Base-by-base conservation (phyloP, 1,140 invertebrate species). In the Bombus confusus region DNA sequence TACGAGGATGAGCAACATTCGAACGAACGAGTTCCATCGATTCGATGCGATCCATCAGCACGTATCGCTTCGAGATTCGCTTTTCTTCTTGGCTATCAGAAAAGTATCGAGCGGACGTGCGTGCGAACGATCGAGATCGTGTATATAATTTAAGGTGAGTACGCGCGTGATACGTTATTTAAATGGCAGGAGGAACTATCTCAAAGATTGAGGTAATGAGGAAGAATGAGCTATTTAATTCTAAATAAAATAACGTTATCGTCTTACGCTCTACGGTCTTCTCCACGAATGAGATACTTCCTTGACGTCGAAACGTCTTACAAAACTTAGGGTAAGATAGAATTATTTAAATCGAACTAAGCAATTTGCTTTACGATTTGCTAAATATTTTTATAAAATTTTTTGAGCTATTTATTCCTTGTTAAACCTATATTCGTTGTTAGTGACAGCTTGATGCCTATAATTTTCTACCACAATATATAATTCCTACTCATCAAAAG, bases 121-220 rank as follows among this genome's bases (percentile, higher is more conserved):
- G 3, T 22, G 78, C 10, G n/a, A 73, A 57, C 77, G 78, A 80
- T 66, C 78, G 71, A 52, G 69, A 81, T 62, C 64, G 41, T 52
- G 69, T 69, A 22, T 47, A 82, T 82, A 86, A 80, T 86, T 86
- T 74, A 47, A 78, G 41, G 73, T 73, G 82, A 83, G 64, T 34
- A 84, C 76, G 80, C 74, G 82, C 39, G 76, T 64, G 76, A 84
- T 31, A 85, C 83, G 83, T 85, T 85, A 62, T 68, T 72, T 88
- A 84, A 86, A 80, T 91, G 78, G 86, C 80, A 84, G 86, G 89
- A 93, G 92, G 93, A 93, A 94, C 92, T 94, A 88, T 94, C 90
- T 93, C 92, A 90, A 89, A 91, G 88, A 90, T 91, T 93, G 92
- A 94, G 93, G 93, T 94, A 94, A 93, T 93, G 87, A 91, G 83